Evolutionary conservation across 2,797 vertebrate genomes (phyloP), one percentile per base, ranked within the genome.

Genomic region (Perdix hodgsoniae): DNA sequence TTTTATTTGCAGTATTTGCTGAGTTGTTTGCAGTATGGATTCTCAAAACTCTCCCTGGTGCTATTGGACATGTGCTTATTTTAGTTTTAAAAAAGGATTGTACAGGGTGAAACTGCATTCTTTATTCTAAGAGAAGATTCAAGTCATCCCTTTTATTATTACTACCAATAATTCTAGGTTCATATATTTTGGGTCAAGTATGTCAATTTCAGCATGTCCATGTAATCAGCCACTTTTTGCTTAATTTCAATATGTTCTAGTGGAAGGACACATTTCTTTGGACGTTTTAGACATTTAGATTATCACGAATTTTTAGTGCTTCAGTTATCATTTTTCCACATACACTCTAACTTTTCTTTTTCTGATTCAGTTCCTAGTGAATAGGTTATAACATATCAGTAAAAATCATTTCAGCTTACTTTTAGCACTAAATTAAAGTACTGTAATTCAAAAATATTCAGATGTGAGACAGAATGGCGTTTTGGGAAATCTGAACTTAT

Each of bases 401-500:
- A 88, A 81, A 90, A 60, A 24, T 50, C 24, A 65, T 9, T 39
- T 83, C 29, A 63, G 21, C 5, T 76, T 31, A 74, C 31, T 82
- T 81, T 85, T 71, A 84, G 56, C 9, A 15, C 5, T 18, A 76
- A 57, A 64, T 52, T 63, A 83, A 88, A 26, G 59, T 18, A 74
- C 66, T 4, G 40, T 31, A 69, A 23, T 66, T 86, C n/a, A 64
- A 33, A 87, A 81, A 9, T 60, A 74, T n/a, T 88, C 29, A 44
- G 13, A 17, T 65, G 18, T 19, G 7, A 40, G 35, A 39, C 2
- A 29, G 54, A 75, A 10, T 10, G 8, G 75, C 9, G 21, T 87
- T 88, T 85, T 74, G 66, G 50, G n/a, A 75, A 86, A 88, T 26
- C 23, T 79, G 45, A 83, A 56, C 10, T 15, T 71, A 73, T 16